Evolutionary conservation across 1,140 invertebrate genomes (phyloP), one percentile per base, ranked within the genome.

Genomic region (Aphelinus atriplicis): DNA sequence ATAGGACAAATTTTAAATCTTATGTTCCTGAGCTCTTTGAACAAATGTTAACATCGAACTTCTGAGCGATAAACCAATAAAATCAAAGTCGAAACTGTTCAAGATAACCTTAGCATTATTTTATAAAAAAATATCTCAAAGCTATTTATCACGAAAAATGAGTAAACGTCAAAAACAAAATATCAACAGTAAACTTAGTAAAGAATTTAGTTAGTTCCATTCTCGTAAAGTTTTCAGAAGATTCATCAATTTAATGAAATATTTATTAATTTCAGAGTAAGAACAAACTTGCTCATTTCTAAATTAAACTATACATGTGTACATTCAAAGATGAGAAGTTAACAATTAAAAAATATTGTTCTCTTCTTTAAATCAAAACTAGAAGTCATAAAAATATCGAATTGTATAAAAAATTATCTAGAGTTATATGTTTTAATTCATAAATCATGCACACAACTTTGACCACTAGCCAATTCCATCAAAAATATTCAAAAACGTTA

Each of bases 21-120:
- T 26, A 26, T 26, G 26, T 26, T 26, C 26, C 26, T 26, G 26
- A 26, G 26, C 26, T 26, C 26, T 26, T 26, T 26, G 26, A 26
- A 26, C 26, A 26, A 26, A 26, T 26, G 26, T 26, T 26, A 26
- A 26, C 26, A 26, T 26, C 26, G 26, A 26, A 26, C 26, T 26
- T 26, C 26, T 26, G 26, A 26, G 26, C 26, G 26, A 26, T 26
- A 26, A 26, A 26, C 26, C 26, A 26, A 26, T 51, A 47, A 69
- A 75, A 75, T 69, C 47, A 69, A 69, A 75, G 55, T 64, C 66
- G 64, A 75, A 58, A 64, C 26, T 63, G 57, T 87, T 87, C 81
- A 86, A 85, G 80, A 84, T 84, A 78, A 82, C 84, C 79, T 85
- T 84, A 81, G 77, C 81, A 87, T 87, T 87, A 79, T 85, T 86